Evolutionary conservation across 2,113 vertebrate species (phyloP), one percentile per base, ranked within the genome.

Genomic region (Dryoscopus gambensis): DNA sequence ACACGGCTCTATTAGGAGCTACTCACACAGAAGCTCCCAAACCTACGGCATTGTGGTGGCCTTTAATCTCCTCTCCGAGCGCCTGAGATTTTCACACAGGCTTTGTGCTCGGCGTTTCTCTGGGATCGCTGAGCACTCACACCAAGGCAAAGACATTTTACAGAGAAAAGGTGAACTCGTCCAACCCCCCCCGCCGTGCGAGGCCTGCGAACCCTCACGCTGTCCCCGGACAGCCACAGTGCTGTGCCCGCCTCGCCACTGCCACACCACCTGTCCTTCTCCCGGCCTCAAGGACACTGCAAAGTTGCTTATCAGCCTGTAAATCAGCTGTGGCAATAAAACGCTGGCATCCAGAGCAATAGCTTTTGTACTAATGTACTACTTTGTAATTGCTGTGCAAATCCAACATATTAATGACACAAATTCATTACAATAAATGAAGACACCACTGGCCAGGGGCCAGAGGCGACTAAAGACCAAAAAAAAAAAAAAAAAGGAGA

Each of bases 241-340:
- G 79, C 49, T 5, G 11, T 33, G 25, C 65, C 82, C 23, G 35
- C 85, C 89, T 75, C 4, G 15, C 49, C 78, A 3, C 83, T 35
- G 73, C 71, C 77, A 33, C 6, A 0, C 57, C 47, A 11, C 90
- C 91, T 77, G 96, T 84, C 90, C 95, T 93, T 91, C 83, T 68
- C 80, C 77, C 70, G 31, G 83, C 81, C 88, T 83, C 97, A 98
- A 98, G 97, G 98, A 95, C 97, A 52, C 60, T 10, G 50, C 94
- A 65, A 70, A 91, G 91, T 91, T 93, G 87, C 95, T 97, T 95
- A 97, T 96, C 91, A 71, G 88, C 96, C 95, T 94, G 62, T 97
- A 98, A 98, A 98, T 98, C 97, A 97, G 84, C 71, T 1, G 46
- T 60, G 59, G 94, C 96, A 95, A 96, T 98, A 97, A 98, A 98